These are phyloP conservation scores for Uropetala carovei DNA, from an alignment of 2,888 invertebrate genomes.

Conservation along the genomic window DNA sequence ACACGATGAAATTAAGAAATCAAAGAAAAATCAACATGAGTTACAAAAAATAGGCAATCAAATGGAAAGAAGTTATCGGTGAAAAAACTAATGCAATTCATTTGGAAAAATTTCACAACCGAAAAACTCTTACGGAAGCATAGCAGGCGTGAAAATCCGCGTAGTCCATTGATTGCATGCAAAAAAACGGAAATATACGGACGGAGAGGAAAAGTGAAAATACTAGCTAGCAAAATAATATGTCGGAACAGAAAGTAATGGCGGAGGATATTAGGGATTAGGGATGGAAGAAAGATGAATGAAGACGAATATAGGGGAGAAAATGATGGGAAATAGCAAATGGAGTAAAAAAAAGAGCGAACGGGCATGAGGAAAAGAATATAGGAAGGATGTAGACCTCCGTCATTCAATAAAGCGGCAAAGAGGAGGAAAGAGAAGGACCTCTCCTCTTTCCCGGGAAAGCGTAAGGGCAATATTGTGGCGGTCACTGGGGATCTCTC, in stretches of 20 bases:
- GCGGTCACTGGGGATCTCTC: background rate
- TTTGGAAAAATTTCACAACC: too few species aligned
- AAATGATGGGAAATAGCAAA: background rate
- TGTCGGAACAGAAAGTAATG: background rate
- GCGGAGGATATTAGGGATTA: background rate
- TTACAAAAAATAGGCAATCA: too few species aligned
- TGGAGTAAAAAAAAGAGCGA: background rate
- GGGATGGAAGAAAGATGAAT: background rate
- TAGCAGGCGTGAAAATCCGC: too few species aligned
- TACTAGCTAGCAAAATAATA: background rate
- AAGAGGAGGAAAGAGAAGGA: background rate
- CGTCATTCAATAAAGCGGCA: background rate
- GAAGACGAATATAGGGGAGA: background rate
- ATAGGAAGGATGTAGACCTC: background rate
- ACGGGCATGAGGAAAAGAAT: background rate
- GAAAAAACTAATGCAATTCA: too few species aligned
- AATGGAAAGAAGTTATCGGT: too few species aligned
- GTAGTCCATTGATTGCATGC: background rate
- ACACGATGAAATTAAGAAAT: too few species aligned
- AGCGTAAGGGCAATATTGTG: background rate
- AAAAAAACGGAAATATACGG: background rate
- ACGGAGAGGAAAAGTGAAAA: background rate
- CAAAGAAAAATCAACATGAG: too few species aligned
- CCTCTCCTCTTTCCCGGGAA: background rate
- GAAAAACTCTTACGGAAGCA: too few species aligned